phyloP scores from a whole-genome alignment of 2,113 vertebrate genomes.

The Neogale vison region DNA sequence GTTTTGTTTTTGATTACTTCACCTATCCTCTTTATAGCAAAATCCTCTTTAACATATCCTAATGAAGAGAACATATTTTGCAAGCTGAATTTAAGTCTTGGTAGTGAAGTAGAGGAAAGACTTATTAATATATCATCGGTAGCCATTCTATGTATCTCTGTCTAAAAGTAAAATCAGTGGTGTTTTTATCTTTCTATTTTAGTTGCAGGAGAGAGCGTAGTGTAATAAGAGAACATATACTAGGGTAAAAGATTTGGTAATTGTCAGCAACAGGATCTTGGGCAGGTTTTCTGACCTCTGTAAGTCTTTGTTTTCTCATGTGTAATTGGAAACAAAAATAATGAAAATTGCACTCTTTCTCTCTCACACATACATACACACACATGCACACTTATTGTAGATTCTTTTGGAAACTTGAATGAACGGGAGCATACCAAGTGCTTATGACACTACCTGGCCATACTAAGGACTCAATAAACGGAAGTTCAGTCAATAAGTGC shows the following conservation, averaged over 20 bases:
- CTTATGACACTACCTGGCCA: not conserved
- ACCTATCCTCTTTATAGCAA: not conserved
- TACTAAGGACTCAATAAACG: not conserved
- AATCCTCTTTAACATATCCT: not conserved
- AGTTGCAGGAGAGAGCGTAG: not conserved
- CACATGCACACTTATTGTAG: not conserved
- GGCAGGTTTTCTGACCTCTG: not conserved
- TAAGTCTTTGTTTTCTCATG: not conserved
- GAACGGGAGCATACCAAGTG: not conserved
- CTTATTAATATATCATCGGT: not conserved
- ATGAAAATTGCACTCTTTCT: not conserved
- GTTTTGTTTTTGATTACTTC: not conserved
- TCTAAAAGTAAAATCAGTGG: not conserved
- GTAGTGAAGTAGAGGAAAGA: not conserved
- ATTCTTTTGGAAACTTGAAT: not conserved
- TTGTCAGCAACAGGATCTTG: not conserved
- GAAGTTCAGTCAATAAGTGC: not conserved
- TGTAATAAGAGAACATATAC: not conserved
- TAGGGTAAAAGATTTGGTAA: not conserved
- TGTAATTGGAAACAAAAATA: constrained; percentile 6
- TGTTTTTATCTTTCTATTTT: not conserved
- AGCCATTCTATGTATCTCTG: not conserved
- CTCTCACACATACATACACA: not conserved
- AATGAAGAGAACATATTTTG: constrained; percentile 18
- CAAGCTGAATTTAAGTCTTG: not conserved